Evolutionary conservation across 2,888 invertebrate genomes (phyloP), one percentile per base, ranked within the genome.

Genomic region (Odontocolon sp.): DNA sequence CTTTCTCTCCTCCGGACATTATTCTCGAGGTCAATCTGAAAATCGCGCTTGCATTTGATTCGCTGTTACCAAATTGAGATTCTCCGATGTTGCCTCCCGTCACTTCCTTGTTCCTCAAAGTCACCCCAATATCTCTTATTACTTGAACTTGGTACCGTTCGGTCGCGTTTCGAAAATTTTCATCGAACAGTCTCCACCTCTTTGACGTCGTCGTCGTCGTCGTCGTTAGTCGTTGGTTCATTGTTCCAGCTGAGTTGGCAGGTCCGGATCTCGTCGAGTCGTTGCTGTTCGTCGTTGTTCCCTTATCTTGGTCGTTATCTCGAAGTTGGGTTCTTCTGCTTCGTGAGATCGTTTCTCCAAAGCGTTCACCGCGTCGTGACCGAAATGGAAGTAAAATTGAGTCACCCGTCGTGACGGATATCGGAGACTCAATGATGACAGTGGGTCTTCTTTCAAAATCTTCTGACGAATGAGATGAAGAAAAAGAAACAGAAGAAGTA

Each of bases 211-310:
- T 33, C 54, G 63, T 36, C 42, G 47, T 69, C 68, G 61, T 36
- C 28, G 67, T 54, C 45, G 61, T 76, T 71, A 56, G 45, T 40
- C n/a, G 61, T 47, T 61, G 42, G 28, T 28, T 54, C 76, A 61
- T 76, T 76, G 76, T 76, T 56, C 63, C 56, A 56, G 61, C 28
- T 61, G 67, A 71, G 33, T 61, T 36, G 47, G 21, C 64, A 23
- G 5, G 42, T 23, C 64, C 57, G 14, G 69, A 69, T 50, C 36
- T 42, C 36, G 56, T 63, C 33, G 26, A 18, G 11, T 28, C 28
- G 11, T 36, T 42, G 28, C 36, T 5, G 21, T 28, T 45, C 14
- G 2, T 14, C 63, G 31, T 54, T 64, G 72, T 66, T 66, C 28
- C 45, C 52, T 66, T 66, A 66, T 66, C 66, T 9, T 59, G 63